phyloP scores from a whole-genome alignment of 2,797 vertebrate genomes.

The Pantherophis vulpinus region DNA sequence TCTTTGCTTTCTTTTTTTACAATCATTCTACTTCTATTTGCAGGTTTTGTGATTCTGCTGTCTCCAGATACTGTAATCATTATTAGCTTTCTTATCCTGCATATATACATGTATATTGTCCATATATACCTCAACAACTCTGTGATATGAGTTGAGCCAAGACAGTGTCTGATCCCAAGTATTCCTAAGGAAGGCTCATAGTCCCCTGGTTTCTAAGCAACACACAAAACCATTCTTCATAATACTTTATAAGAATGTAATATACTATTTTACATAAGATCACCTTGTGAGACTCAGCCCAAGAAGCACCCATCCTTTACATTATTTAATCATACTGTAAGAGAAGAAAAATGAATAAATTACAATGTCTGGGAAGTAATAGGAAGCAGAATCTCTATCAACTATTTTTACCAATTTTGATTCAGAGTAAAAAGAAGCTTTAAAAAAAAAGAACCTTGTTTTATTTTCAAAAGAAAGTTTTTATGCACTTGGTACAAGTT shows the following conservation, averaged over 20 bases:
- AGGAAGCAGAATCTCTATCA: background rate
- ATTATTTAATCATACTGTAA: conserved; percentile 20
- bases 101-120: background rate
- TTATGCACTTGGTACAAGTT: background rate
- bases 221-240: background rate
- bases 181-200: background rate
- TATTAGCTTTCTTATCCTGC: background rate
- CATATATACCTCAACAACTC: background rate
- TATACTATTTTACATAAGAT: background rate
- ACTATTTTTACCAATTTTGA: background rate
- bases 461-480: conserved; percentile 16
- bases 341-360: background rate
- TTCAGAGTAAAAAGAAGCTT: background rate
- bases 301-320: background rate
- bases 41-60: background rate
- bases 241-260: background rate
- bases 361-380: conserved; percentile 3
- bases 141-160: background rate
- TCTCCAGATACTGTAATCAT: background rate
- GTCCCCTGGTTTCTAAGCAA: background rate
- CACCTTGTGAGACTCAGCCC: background rate
- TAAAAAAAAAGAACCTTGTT: background rate
- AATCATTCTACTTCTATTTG: background rate
- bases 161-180: background rate
- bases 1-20: background rate